These are phyloP conservation scores for Drosophila mimica DNA, from an alignment of 2,888 invertebrate genomes.

Conservation along the genomic window DNA sequence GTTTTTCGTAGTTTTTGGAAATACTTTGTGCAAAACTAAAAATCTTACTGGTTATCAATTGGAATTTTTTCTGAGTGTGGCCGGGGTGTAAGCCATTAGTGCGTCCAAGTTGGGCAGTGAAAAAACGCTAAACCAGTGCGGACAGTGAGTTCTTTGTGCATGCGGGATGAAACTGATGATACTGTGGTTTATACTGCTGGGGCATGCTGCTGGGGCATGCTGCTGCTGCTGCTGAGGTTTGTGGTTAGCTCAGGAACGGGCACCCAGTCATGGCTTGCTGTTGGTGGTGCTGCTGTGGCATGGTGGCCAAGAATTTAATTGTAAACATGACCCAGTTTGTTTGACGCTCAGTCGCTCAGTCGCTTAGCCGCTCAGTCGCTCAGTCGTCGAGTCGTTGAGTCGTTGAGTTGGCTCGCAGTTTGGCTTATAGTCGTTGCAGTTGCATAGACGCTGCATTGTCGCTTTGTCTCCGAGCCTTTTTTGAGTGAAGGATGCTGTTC, in stretches of 20 bases:
- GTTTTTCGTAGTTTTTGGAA: not conserved
- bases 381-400: not conserved
- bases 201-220: constrained; percentile 10
- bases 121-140: constrained; percentile 56
- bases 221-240: constrained; percentile 23
- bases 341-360: constrained; percentile 15
- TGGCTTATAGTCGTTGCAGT: constrained; percentile 2
- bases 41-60: not conserved
- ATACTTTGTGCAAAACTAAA: not conserved
- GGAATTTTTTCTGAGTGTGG: not conserved
- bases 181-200: constrained; percentile 22
- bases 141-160: constrained; percentile 66
- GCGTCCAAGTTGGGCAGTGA: constrained; percentile 27
- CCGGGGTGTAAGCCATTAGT: constrained; percentile 51
- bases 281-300: constrained; percentile 19
- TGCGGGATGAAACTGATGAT: constrained; percentile 63
- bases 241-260: constrained; percentile 43
- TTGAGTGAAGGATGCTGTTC: constrained; percentile 63
- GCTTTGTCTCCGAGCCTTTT: constrained; percentile 44
- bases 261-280: constrained; percentile 31
- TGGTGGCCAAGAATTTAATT: constrained; percentile 70
- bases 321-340: constrained; percentile 77
- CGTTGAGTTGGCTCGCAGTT: not conserved
- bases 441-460: constrained; percentile 8
- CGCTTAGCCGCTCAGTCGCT: not conserved